Evolutionary conservation across 2,888 invertebrate species (phyloP), one percentile per base, ranked within the genome.

Genomic region (Ectropis crepuscularia): DNA sequence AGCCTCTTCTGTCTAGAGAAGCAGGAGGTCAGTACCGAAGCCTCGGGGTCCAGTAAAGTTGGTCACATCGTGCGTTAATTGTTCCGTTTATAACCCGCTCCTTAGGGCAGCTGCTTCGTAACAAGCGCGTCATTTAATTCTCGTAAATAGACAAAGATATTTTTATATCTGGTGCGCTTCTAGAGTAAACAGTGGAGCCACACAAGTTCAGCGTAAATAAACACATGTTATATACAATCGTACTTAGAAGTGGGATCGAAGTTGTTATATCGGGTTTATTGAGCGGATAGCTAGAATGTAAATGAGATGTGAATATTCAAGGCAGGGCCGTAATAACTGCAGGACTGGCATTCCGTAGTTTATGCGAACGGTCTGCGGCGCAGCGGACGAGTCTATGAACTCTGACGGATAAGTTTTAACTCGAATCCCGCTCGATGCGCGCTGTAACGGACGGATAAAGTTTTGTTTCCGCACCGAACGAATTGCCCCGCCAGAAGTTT

Each of bases 101-200:
- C 84, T 87, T 83, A 82, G 82, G 87, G 91, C 91, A 90, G 91
- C 90, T 91, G 92, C 83, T 85, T 88, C 85, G 79, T 89, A 89
- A 87, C 89, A 89, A 85, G 82, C 85, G 79, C 82, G 82, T 88
- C 85, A 86, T 90, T 90, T 90, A 89, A 90, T 87, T 89, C 89
- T 89, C 83, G 86, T 91, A 89, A 90, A 91, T 90, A 92, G 88
- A 89, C 87, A 88, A 86, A 89, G 89, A 90, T 92, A 92, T 92
- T 90, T 92, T 89, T 91, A 90, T 90, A 89, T 89, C 87, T 86
- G 82, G 80, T 83, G 81, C 82, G 86, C 82, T 87, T 87, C 79
- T 74, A 79, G 77, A 80, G 82, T 90, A 90, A 92, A 90, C 89
- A 89, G 78, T 74, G 73, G 77, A 79, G 79, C 84, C 82, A 76